Evolutionary conservation across 1,140 invertebrate species (phyloP).

Genomic region (Zophobas morio): DNA sequence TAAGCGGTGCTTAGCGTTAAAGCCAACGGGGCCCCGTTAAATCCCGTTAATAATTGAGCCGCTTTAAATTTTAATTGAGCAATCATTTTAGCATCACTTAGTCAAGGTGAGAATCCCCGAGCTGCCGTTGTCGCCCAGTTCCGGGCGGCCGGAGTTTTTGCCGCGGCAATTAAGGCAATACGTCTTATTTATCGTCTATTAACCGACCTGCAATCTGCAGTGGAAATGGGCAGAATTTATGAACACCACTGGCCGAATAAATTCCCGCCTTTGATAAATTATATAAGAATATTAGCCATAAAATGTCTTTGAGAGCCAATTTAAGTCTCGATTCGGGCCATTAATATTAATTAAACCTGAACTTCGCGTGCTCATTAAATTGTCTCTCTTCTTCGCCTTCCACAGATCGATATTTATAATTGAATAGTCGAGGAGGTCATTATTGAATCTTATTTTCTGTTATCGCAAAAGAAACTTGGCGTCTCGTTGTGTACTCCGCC

Average conservation of each 20-base stretch:
- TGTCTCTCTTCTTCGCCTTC: conserved; percentile 40
- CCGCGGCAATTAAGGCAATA: conserved; percentile 50
- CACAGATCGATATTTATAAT: conserved; percentile 54
- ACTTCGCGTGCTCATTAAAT: conserved; percentile 49
- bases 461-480: conserved; percentile 20
- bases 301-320: conserved; percentile 57
- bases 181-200: conserved; percentile 56
- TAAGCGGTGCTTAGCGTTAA: conserved; percentile 49
- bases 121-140: conserved; percentile 43
- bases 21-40: conserved; percentile 48
- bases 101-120: conserved; percentile 39
- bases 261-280: conserved; percentile 54
- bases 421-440: conserved; percentile 52
- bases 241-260: conserved; percentile 51
- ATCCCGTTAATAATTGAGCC: conserved; percentile 53
- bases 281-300: conserved; percentile 54
- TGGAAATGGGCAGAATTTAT: conserved; percentile 55
- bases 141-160: conserved; percentile 5
- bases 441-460: conserved; percentile 51
- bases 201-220: conserved; percentile 50
- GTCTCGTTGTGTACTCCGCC: neutral
- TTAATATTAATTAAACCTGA: conserved; percentile 59
- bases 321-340: conserved; percentile 51
- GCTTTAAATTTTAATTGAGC: conserved; percentile 53
- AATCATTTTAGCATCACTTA: conserved; percentile 52